Evolutionary conservation across 35 echinoderm and acorn worm species (phyloP).

Genomic region (Lytechinus variegatus): DNA sequence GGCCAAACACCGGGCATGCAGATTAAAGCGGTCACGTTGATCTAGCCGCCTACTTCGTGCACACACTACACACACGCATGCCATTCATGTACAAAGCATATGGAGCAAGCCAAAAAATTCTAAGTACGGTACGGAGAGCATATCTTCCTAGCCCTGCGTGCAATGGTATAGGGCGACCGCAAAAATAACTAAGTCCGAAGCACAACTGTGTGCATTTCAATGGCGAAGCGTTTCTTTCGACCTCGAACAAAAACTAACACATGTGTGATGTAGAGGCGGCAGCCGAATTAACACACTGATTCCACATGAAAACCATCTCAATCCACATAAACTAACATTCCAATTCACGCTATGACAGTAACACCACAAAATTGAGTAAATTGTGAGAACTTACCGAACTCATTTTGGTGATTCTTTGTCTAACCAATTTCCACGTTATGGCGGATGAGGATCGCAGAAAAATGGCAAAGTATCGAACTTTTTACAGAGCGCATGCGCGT

Average conservation of each 20-base stretch:
- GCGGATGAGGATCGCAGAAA: background rate
- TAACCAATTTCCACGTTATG: conserved; percentile 25
- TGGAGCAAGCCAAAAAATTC: background rate
- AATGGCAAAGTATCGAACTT: conserved; percentile 27
- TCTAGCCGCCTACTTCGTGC: background rate
- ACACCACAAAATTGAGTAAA: background rate
- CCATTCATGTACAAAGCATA: background rate
- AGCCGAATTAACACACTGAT: conserved; percentile 26
- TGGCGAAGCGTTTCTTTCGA: background rate
- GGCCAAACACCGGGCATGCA: background rate
- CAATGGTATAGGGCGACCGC: background rate
- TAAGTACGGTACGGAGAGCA: conserved; percentile 10
- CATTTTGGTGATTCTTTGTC: conserved; percentile 55
- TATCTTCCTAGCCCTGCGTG: background rate
- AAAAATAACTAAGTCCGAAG: conserved; percentile 42
- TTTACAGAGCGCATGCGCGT: conserved; percentile 20
- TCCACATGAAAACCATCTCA: background rate
- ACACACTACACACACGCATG: background rate
- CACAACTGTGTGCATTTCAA: conserved; percentile 13
- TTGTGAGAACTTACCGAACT: conserved; percentile 33
- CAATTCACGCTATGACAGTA: background rate
- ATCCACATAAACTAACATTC: background rate
- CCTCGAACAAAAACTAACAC: conserved; percentile 42
- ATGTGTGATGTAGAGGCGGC: conserved; percentile 34
- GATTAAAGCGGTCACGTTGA: background rate